Conservation (phyloP, 2,113 vertebrate species). For the Cavia aperea region DNA sequence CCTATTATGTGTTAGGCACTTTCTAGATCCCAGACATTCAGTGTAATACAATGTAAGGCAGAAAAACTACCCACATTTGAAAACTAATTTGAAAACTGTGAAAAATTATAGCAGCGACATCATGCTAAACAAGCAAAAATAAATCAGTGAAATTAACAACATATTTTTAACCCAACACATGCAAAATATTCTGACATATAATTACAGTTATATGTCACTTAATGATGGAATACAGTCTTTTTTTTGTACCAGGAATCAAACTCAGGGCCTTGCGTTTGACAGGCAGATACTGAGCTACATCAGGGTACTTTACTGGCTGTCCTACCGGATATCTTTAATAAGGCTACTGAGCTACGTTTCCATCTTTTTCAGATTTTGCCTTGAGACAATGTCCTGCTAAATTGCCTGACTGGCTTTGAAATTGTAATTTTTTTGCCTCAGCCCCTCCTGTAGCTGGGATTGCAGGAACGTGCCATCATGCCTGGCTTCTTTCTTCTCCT, state of each 20-base stretch:
- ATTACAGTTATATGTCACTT: neutral
- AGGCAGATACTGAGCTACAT: too few species aligned
- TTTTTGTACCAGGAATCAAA: too few species aligned
- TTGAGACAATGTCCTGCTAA: neutral
- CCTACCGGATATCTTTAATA: neutral
- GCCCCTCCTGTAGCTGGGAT: neutral
- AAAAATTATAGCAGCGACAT: neutral
- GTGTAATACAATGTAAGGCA: neutral
- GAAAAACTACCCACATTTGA: neutral
- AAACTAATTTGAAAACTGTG: neutral
- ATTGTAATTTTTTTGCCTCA: neutral
- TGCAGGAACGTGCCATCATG: neutral
- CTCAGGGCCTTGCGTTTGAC: too few species aligned
- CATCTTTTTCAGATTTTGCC: neutral
- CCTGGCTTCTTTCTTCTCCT: neutral
- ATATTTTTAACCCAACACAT: constrained; percentile 10
- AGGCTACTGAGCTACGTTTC: neutral
- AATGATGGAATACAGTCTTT: neutral
- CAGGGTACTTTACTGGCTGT: neutral
- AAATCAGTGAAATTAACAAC: neutral
- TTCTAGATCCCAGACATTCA: neutral
- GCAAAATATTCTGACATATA: neutral
- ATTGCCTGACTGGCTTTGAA: neutral
- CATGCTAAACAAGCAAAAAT: neutral
- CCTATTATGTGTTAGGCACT: neutral